These are phyloP conservation scores for Glandiceps talaboti DNA, from an alignment of 53 echinoderm and acorn worm genomes.

Conservation along the genomic window DNA sequence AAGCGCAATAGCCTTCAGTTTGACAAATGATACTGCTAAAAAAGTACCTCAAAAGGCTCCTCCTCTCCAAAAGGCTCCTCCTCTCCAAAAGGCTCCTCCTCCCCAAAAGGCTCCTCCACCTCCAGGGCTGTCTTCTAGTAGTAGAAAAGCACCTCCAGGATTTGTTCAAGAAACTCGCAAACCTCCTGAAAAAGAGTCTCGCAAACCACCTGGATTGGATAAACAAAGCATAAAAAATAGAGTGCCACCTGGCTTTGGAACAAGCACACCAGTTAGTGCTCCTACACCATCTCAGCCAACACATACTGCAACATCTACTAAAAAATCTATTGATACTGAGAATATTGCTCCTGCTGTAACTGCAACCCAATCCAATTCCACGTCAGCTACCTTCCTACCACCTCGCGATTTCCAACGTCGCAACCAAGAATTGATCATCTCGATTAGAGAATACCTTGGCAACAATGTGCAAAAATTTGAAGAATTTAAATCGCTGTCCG, in stretches of 20 bases:
- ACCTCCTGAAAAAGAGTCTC: neutral
- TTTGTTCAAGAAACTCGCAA: constrained; percentile 6
- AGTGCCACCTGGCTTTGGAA: constrained; percentile 62
- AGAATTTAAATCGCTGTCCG: constrained; percentile 57
- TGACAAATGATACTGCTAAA: constrained; percentile 8
- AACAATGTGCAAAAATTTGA: constrained; percentile 45
- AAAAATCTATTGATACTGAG: neutral
- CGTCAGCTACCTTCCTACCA: constrained; percentile 13
- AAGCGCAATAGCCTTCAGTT: constrained; percentile 76
- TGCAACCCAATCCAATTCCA: neutral
- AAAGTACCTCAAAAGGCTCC: no score
- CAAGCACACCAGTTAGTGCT: neutral
- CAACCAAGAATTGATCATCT: constrained; percentile 40
- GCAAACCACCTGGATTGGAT: neutral
- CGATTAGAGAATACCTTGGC: constrained; percentile 40
- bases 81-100: neutral
- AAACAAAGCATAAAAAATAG: neutral
- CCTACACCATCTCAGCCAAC: constrained; percentile 5
- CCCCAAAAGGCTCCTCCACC: neutral
- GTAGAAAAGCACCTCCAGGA: constrained; percentile 25
- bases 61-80: neutral
- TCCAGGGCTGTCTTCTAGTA: neutral
- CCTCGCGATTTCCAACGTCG: constrained; percentile 54
- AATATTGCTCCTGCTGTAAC: neutral
- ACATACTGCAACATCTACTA: neutral